A percentile compares a stretch with the other conserved stretches of the same genome.
Conservation (phyloP, 2,888 invertebrate species). For the Xanthia icteritia region DNA sequence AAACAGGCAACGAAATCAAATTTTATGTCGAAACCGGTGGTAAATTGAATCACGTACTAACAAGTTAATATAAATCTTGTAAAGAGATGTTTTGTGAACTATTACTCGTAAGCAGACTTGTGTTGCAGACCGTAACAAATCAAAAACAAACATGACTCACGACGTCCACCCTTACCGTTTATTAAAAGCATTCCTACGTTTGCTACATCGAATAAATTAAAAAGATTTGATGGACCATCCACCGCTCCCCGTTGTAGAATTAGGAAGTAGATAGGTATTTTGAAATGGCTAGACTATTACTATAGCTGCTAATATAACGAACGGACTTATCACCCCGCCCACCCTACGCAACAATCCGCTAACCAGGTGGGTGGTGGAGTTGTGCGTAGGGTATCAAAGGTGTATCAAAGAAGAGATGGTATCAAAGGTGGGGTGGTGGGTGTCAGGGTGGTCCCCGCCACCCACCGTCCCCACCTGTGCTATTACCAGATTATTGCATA, state of each 20-base stretch:
- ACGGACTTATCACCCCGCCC: neutral
- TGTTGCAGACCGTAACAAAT: neutral
- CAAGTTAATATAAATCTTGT: too few species aligned
- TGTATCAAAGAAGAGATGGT: too few species aligned
- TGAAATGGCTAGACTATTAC: neutral
- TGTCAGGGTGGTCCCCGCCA: neutral
- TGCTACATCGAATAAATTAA: neutral
- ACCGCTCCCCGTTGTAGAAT: neutral
- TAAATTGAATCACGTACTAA: neutral
- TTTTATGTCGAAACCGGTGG: neutral
- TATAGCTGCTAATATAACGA: neutral
- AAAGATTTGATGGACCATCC: neutral
- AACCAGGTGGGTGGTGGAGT: neutral
- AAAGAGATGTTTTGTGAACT: neutral
- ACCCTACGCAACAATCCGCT: neutral
- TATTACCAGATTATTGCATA: neutral
- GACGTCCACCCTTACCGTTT: conserved; percentile 1
- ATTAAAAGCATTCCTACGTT: conserved; percentile 10
- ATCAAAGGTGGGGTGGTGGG: neutral
- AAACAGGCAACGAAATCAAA: neutral
- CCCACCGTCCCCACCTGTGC: neutral
- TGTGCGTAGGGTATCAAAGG: too few species aligned
- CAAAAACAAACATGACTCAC: conserved; percentile 12
- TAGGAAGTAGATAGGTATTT: neutral
- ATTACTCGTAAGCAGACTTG: neutral